Evolutionary conservation across 2,888 invertebrate species (phyloP).

Genomic region (Drosophila fulvimacula): DNA sequence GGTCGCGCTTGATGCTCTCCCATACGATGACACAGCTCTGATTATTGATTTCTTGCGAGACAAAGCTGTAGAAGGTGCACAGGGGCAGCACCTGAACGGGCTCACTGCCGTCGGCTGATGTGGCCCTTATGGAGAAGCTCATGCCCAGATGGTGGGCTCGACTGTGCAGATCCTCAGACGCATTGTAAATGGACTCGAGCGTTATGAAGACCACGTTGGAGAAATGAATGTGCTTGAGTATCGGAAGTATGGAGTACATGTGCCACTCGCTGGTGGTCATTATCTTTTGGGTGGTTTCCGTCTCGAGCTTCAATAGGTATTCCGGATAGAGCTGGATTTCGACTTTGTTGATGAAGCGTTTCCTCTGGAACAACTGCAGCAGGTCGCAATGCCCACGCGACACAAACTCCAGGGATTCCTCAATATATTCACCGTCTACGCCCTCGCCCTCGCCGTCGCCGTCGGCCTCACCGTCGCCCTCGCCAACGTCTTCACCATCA

Average conservation of each 20-base stretch:
- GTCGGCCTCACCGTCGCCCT: not conserved
- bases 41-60: constrained; percentile 46
- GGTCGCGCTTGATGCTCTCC: constrained; percentile 67
- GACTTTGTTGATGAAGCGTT: constrained; percentile 60
- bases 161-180: constrained; percentile 32
- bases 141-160: constrained; percentile 48
- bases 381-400: constrained; percentile 68
- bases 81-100: constrained; percentile 46
- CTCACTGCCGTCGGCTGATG: constrained; percentile 19
- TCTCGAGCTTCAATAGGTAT: constrained; percentile 24
- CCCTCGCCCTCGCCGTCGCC: not conserved
- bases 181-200: constrained; percentile 78
- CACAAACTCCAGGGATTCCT: constrained; percentile 54
- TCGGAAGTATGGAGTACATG: constrained; percentile 78
- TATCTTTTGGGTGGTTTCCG: constrained; percentile 24
- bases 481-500: not conserved
- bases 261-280: constrained; percentile 66
- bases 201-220: constrained; percentile 72
- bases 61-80: constrained; percentile 65
- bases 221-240: constrained; percentile 64
- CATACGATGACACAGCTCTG: constrained; percentile 54
- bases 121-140: constrained; percentile 58
- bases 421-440: constrained; percentile 26
- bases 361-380: constrained; percentile 59
- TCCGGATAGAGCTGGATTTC: constrained; percentile 55